Evolutionary conservation across 2,797 vertebrate genomes (phyloP).

Genomic region (Micrastur ruficollis): DNA sequence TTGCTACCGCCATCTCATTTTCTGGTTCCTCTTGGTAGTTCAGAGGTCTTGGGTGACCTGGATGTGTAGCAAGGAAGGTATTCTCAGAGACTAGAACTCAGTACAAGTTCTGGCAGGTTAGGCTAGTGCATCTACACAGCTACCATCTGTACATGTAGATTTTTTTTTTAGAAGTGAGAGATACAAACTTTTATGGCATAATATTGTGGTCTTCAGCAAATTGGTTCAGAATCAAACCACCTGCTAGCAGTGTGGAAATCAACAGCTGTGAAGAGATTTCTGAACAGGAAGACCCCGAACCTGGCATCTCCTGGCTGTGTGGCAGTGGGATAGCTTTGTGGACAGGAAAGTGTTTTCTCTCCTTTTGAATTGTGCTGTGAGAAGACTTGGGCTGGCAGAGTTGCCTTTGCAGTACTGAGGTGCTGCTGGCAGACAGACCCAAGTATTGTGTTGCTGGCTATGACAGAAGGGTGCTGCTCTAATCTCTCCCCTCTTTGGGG

Average conservation of each 20-base stretch:
- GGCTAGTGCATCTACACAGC: not conserved
- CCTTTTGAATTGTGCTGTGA: not conserved
- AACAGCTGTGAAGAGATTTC: not conserved
- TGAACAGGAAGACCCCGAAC: not conserved
- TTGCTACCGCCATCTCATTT: not conserved
- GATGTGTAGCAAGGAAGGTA: not conserved
- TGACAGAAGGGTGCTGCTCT: not conserved
- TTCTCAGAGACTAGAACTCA: not conserved
- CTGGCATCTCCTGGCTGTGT: not conserved
- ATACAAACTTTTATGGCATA: not conserved
- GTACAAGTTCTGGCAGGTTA: not conserved
- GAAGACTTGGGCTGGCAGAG: constrained; percentile 2
- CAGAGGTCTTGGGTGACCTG: not conserved
- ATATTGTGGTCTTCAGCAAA: not conserved
- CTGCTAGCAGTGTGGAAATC: not conserved
- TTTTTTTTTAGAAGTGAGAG: not conserved
- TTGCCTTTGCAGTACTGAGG: not conserved
- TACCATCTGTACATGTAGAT: too few relatives aligned
- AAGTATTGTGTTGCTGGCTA: not conserved
- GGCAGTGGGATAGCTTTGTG: constrained; percentile 62
- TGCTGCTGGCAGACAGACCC: not conserved
- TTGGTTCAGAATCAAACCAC: not conserved
- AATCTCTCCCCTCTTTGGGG: not conserved
- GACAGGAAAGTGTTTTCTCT: constrained; percentile 39
- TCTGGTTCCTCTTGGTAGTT: not conserved